Evolutionary conservation across 2,888 invertebrate genomes (phyloP), one percentile per base, ranked within the genome.

Genomic region (Harpagoxenus sublaevis): DNA sequence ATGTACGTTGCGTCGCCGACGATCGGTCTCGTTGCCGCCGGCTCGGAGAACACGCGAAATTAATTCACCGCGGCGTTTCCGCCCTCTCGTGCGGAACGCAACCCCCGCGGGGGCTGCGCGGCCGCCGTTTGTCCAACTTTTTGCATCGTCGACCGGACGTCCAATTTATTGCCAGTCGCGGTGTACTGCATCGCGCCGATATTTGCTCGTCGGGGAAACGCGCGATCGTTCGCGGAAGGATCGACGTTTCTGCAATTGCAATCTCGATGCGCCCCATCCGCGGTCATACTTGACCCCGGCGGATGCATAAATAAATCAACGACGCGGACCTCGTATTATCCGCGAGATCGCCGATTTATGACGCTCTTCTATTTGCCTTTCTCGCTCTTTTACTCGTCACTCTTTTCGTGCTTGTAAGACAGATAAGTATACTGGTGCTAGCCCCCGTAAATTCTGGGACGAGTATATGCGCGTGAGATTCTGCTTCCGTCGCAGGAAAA

Each of bases 11-110:
- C 51, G 45, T 77, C 77, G 77, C 18, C 48, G 53, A 65, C 77
- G 66, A 78, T 60, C 71, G 71, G 79, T 81, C 71, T 81, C 73
- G 79, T 60, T 71, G 79, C 79, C 60, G 77, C 18, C 39, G 77
- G 77, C 71, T 60, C 79, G 71, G 71, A 55, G 74, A 75, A 84
- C 78, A 75, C 82, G 87, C 71, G 65, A 85, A 87, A 87, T 87
- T 87, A 87, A 87, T 87, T 87, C 78, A 75, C 74, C 73, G 63
- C 48, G 79, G 62, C 71, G 48, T 79, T 79, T 60, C 71, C 79
- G 71, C 79, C 79, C 79, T 48, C 79, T 79, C 48, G 45, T 73
- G 79, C 79, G 73, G 51, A 81, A 81, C 79, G 79, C 79, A 73
- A 73, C 73, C 73, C 79, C 79, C 73, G 79, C 79, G 73, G 79